Evolutionary conservation across 2,797 vertebrate species (phyloP).

Genomic region (Liasis olivaceus): DNA sequence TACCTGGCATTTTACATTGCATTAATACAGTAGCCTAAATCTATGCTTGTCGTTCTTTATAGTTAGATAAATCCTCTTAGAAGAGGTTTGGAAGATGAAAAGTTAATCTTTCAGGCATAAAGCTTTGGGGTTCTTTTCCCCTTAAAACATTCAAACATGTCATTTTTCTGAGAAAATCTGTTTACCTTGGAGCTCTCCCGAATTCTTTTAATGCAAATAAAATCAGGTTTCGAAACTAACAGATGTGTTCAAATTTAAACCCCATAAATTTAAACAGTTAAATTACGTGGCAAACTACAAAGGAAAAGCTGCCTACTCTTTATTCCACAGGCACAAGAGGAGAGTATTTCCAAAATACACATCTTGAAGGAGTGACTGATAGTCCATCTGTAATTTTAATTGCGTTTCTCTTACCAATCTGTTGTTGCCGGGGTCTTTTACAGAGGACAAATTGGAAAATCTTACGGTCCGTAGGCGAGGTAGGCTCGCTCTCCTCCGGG

Average conservation of each 20-base stretch:
- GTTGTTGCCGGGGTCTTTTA: not conserved
- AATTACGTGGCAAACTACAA: not conserved
- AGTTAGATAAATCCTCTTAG: not conserved
- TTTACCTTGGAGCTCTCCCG: not conserved
- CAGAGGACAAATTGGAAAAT: not conserved
- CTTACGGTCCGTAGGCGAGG: not conserved
- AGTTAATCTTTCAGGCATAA: not conserved
- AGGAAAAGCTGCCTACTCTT: not conserved
- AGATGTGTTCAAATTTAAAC: not conserved
- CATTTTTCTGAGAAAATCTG: not conserved
- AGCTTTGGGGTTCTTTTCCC: not conserved
- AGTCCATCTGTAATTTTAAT: not conserved
- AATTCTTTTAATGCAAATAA: not conserved
- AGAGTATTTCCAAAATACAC: not conserved
- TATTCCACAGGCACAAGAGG: too few relatives aligned
- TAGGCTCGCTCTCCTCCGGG: not conserved
- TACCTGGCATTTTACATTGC: not conserved
- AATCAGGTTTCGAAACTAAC: not conserved
- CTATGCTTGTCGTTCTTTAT: not conserved
- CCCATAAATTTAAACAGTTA: not conserved
- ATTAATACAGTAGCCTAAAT: not conserved
- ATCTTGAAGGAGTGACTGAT: not conserved
- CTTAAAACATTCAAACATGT: not conserved
- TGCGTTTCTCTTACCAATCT: not conserved
- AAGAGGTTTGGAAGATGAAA: not conserved